Evolutionary conservation across 1,140 invertebrate species (phyloP).

Genomic region (Gryon sp.): DNA sequence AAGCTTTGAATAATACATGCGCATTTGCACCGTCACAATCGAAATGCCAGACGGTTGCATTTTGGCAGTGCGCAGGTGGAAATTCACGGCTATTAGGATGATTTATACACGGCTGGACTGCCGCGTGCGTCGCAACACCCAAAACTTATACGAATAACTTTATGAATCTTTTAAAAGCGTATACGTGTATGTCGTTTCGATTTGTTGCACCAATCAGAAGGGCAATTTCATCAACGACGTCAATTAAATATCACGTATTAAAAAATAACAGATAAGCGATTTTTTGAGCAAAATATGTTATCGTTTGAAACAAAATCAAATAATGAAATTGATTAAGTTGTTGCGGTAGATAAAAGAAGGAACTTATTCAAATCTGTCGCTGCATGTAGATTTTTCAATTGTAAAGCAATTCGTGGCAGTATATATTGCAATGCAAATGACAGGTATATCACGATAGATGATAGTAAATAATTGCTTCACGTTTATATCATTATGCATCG

Average conservation of each 20-base stretch:
- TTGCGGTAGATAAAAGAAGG: too few relatives aligned
- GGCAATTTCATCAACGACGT: conserved; percentile 5
- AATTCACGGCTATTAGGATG: conserved; percentile 57
- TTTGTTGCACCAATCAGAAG: conserved; percentile 11
- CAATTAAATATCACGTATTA: neutral
- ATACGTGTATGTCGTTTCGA: conserved; percentile 3
- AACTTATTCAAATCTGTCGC: neutral
- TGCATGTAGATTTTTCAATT: conserved; percentile 10
- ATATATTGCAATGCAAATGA: conserved; percentile 69
- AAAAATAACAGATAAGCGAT: neutral
- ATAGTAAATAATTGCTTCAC: conserved; percentile 45
- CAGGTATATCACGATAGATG: conserved; percentile 56
- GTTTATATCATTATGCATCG: conserved; percentile 53
- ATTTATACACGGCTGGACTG: conserved; percentile 60
- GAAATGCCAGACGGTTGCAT: conserved; percentile 54
- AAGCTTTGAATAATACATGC: conserved; percentile 65
- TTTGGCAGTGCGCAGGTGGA: conserved; percentile 62
- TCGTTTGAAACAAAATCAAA: too few relatives aligned
- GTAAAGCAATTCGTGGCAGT: conserved; percentile 59
- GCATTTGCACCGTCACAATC: conserved; percentile 55
- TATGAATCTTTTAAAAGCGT: conserved; percentile 8
- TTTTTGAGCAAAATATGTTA: too few relatives aligned
- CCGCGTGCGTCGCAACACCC: conserved; percentile 33
- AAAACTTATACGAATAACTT: conserved; percentile 20
- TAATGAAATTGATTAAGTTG: conserved; percentile 6